phyloP scores from a whole-genome alignment of 2,113 vertebrate genomes.

The Halichoerus grypus region DNA sequence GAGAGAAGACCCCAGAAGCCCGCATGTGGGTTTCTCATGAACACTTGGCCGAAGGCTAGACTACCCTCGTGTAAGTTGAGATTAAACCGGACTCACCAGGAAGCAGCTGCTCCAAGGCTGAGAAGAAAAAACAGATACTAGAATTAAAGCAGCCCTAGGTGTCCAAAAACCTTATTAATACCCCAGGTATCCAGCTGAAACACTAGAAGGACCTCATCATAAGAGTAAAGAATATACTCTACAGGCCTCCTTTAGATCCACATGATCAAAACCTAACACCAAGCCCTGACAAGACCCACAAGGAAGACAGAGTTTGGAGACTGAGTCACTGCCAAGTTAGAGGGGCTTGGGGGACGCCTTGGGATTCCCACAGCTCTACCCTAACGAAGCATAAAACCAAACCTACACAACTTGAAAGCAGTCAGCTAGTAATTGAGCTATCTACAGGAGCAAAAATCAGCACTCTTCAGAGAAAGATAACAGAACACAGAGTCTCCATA shows the following conservation, averaged over 20 bases:
- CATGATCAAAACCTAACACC: background rate
- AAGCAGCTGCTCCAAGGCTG: background rate
- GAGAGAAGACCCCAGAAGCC: background rate
- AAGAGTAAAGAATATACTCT: background rate
- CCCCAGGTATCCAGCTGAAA: background rate
- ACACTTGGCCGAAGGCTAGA: background rate
- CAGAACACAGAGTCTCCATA: background rate
- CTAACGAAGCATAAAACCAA: background rate
- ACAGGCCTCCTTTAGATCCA: background rate
- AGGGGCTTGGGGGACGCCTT: background rate
- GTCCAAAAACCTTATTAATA: background rate
- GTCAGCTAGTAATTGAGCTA: background rate
- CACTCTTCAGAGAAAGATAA: constrained; percentile 21
- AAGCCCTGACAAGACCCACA: background rate
- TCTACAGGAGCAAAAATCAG: background rate
- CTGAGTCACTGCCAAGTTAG: background rate
- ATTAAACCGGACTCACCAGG: background rate
- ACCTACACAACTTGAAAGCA: background rate
- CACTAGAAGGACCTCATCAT: background rate
- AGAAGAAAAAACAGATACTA: background rate
- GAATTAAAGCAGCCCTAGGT: background rate
- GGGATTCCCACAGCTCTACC: background rate
- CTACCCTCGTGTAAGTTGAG: background rate
- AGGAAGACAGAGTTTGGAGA: background rate
- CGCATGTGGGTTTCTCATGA: background rate